A percentile compares a stretch with the other conserved stretches of the same genome.
Conservation (phyloP, 2,113 vertebrate genomes). For the Scartelaos histophorus region DNA sequence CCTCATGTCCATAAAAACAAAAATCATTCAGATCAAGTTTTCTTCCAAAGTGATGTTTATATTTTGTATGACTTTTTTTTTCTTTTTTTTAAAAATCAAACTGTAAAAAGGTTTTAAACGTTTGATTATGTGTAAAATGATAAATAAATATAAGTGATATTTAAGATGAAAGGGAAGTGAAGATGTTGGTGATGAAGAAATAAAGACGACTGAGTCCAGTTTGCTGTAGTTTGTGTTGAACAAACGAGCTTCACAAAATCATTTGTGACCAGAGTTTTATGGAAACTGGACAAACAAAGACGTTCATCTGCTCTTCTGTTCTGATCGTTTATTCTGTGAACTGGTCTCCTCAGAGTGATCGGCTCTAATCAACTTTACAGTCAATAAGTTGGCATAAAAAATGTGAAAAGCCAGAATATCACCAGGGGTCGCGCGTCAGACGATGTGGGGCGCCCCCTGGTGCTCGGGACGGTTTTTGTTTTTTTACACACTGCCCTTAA, state of each 20-base stretch:
- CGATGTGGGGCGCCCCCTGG: constrained; percentile 11
- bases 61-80: constrained; percentile 3
- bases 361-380: too few relatives aligned
- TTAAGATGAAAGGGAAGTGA: background rate
- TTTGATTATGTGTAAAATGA: background rate
- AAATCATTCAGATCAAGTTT: background rate
- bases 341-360: background rate
- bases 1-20: background rate
- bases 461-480: background rate
- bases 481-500: background rate
- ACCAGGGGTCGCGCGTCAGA: background rate
- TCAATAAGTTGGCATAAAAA: background rate
- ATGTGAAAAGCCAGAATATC: background rate
- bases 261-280: background rate
- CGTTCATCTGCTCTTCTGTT: background rate
- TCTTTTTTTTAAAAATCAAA: background rate
- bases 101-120: background rate
- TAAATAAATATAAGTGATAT: constrained; percentile 6
- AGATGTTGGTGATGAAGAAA: background rate
- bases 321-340: background rate
- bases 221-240: background rate
- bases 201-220: constrained; percentile 5
- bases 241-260: background rate
- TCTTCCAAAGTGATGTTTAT: background rate
- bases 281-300: background rate